Percentiles rank a stretch among this genome's conserved stretches.
Conservation (phyloP, 2,113 vertebrate genomes). For the Syngnathus typhle region DNA sequence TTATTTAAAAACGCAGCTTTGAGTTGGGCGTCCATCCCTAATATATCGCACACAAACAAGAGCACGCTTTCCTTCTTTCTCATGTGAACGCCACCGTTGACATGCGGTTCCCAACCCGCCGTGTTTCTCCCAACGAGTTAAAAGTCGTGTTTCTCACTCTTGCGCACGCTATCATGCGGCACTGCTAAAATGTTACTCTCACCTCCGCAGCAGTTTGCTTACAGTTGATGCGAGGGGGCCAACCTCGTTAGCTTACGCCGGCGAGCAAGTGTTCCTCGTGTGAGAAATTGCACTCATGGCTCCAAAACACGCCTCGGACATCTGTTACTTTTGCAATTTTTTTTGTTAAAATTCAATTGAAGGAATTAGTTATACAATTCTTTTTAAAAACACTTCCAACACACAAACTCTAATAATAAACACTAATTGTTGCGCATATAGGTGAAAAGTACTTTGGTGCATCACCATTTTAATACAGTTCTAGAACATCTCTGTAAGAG, state of each 20-base stretch:
- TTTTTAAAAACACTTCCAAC: too few species aligned
- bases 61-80: constrained; percentile 4
- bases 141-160: constrained; percentile 46
- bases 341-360: too few species aligned
- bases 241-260: constrained; percentile 62
- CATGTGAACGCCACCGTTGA: not conserved
- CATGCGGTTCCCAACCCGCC: constrained; percentile 10
- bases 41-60: constrained; percentile 7
- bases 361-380: too few species aligned
- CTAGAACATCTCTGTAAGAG: too few species aligned
- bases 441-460: too few species aligned
- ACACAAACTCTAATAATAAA: too few species aligned
- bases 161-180: constrained; percentile 46
- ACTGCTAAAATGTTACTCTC: constrained; percentile 56
- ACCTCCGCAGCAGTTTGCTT: constrained; percentile 57
- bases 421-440: too few species aligned
- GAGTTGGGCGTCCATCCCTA: not conserved
- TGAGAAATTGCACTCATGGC: constrained; percentile 65
- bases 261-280: constrained; percentile 55
- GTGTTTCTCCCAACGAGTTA: constrained; percentile 26
- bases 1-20: not conserved
- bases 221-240: constrained; percentile 59
- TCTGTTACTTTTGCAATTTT: constrained; percentile 11
- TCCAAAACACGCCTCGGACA: constrained; percentile 44
- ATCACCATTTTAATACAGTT: too few species aligned